A percentile compares a stretch with the other conserved stretches of the same genome.
These are phyloP conservation scores for Cyaniris semiargus DNA, from an alignment of 2,888 invertebrate species.

Conservation along the genomic window DNA sequence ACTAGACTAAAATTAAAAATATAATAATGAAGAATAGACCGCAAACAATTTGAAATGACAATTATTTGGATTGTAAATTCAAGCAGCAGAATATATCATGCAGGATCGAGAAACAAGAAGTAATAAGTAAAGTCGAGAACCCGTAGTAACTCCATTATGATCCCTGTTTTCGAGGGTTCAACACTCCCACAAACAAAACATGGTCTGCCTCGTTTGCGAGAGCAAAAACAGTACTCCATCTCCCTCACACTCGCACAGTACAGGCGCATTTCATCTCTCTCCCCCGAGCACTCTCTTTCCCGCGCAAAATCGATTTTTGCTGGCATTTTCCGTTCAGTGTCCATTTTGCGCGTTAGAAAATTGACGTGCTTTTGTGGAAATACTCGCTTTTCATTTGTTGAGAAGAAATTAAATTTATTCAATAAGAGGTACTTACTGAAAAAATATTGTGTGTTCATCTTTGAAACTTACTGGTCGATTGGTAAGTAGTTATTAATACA, in stretches of 20 bases:
- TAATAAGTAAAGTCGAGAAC: slow-evolving; percentile 36
- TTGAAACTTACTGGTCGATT: background rate
- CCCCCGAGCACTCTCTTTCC: slow-evolving; percentile 43
- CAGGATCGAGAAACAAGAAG: background rate
- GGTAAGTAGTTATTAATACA: slow-evolving; percentile 13
- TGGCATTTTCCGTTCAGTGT: slow-evolving; percentile 45
- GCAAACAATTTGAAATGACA: too few species aligned
- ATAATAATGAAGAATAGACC: too few species aligned
- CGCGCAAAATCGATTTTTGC: slow-evolving; percentile 54
- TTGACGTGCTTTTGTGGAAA: slow-evolving; percentile 24
- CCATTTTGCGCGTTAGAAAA: slow-evolving; percentile 36
- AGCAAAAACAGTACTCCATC: slow-evolving; percentile 38
- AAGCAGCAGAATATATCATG: too few species aligned
- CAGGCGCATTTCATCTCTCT: slow-evolving; percentile 40
- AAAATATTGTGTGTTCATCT: slow-evolving; percentile 9
- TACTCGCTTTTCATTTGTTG: slow-evolving; percentile 2
- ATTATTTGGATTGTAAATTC: too few species aligned
- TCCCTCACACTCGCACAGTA: slow-evolving; percentile 38
- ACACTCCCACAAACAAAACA: slow-evolving; percentile 46
- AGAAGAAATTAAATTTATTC: background rate
- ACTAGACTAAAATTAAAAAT: too few species aligned
- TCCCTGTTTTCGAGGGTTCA: slow-evolving; percentile 54
- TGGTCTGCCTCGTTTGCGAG: slow-evolving; percentile 41
- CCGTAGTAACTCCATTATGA: slow-evolving; percentile 47
- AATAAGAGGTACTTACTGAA: background rate